Conservation (phyloP, 53 echinoderm and acorn worm genomes). For the Holothuria scabra region DNA sequence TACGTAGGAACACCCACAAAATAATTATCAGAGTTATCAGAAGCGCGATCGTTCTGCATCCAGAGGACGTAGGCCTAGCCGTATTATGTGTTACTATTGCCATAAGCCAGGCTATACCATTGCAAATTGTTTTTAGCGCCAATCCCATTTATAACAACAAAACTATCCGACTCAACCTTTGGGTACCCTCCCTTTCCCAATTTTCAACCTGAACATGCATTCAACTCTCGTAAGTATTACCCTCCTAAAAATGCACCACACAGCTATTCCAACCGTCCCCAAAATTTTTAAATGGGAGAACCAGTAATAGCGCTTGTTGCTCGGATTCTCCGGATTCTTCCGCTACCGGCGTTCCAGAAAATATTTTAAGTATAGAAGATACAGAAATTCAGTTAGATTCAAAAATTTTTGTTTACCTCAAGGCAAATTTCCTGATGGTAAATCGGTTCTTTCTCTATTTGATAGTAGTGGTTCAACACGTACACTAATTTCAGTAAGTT, state of each 20-base stretch:
- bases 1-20: not conserved
- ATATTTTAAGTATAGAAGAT: not conserved
- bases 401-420: not conserved
- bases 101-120: not conserved
- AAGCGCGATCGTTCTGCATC: not conserved
- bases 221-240: no score
- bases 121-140: not conserved
- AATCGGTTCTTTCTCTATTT: no score
- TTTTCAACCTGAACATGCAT: no score
- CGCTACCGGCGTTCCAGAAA: not conserved
- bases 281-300: constrained; percentile 9
- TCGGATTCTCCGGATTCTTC: not conserved
- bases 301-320: not conserved
- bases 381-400: not conserved
- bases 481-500: no score
- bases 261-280: no score
- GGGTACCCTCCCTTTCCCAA: no score
- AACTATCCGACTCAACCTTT: no score
- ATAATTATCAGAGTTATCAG: not conserved
- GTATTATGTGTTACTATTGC: not conserved
- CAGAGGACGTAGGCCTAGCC: not conserved
- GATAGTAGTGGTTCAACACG: no score
- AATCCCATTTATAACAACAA: no score
- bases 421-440: constrained; percentile 17
- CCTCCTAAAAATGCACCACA: no score